Conservation (phyloP, 2,113 vertebrate species). For the Mus pahari region DNA sequence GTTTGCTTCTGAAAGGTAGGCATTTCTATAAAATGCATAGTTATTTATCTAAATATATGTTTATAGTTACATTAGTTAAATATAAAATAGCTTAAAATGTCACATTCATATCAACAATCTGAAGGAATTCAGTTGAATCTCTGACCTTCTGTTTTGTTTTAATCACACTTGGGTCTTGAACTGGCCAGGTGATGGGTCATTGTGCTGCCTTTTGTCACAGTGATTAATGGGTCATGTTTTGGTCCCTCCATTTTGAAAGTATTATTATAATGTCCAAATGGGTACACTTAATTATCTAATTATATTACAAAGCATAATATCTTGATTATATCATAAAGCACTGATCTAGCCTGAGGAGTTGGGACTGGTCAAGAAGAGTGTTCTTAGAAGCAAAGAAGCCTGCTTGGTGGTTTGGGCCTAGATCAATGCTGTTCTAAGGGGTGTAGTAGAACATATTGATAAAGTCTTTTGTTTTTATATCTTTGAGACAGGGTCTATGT, state of each 20-base stretch:
- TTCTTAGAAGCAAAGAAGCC: constrained; percentile 12
- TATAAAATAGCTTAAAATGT: constrained; percentile 38
- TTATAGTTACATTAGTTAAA: not conserved
- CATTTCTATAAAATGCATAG: constrained; percentile 45
- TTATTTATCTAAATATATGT: constrained; percentile 19
- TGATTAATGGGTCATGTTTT: not conserved
- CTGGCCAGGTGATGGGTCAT: not conserved
- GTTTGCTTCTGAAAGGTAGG: constrained; percentile 77
- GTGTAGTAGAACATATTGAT: not conserved
- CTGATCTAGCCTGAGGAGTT: not conserved
- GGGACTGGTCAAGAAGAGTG: not conserved
- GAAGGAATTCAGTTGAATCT: constrained; percentile 30
- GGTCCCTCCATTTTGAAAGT: constrained; percentile 22
- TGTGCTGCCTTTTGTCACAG: not conserved
- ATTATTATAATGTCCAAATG: constrained; percentile 5
- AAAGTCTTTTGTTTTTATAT: not conserved
- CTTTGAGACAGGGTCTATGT: not conserved
- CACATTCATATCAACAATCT: not conserved
- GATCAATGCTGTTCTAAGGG: not conserved
- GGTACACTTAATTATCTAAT: not conserved
- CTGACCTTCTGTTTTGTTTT: constrained; percentile 35
- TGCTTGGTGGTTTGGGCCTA: not conserved
- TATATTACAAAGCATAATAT: not conserved
- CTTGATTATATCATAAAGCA: not conserved
- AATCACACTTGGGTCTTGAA: constrained; percentile 13